Conservation (phyloP, 2,113 vertebrate species). For the Candoia aspera region DNA sequence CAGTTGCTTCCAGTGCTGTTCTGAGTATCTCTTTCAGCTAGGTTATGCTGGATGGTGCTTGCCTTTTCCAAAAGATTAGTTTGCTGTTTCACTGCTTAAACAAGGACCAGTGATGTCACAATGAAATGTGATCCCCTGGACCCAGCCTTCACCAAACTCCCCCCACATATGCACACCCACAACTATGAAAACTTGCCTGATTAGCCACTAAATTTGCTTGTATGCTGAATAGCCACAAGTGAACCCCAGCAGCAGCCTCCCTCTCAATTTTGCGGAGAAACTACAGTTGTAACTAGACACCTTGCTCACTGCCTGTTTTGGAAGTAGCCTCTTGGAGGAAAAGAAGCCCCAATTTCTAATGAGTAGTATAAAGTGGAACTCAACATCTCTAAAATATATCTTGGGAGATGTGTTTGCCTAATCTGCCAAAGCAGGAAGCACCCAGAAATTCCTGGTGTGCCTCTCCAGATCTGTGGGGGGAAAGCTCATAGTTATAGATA, state of each 20-base stretch:
- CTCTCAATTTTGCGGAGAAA: not conserved
- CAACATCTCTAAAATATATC: not conserved
- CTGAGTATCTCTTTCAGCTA: constrained; percentile 5
- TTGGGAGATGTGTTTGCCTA: not conserved
- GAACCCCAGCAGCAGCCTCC: not conserved
- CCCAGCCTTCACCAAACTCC: constrained; percentile 14
- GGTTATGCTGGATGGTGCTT: constrained; percentile 13
- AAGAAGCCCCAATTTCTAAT: not conserved
- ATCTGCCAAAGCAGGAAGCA: not conserved
- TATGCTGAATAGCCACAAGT: constrained; percentile 17
- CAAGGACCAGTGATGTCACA: constrained; percentile 50
- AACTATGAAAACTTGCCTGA: not conserved
- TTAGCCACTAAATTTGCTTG: constrained; percentile 26
- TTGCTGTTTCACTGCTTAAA: constrained; percentile 36
- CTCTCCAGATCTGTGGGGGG: too few relatives aligned
- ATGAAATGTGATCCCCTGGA: constrained; percentile 53
- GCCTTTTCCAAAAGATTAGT: constrained; percentile 29
- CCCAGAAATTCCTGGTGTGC: not conserved
- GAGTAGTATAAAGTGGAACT: not conserved
- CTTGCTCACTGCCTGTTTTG: not conserved
- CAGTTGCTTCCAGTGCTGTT: not conserved
- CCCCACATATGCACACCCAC: not conserved
- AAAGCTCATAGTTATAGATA: not conserved
- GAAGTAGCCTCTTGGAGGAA: not conserved
- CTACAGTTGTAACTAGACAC: constrained; percentile 27